Evolutionary conservation across 2,113 vertebrate species (phyloP).

Genomic region (Hiodon tergisus): DNA sequence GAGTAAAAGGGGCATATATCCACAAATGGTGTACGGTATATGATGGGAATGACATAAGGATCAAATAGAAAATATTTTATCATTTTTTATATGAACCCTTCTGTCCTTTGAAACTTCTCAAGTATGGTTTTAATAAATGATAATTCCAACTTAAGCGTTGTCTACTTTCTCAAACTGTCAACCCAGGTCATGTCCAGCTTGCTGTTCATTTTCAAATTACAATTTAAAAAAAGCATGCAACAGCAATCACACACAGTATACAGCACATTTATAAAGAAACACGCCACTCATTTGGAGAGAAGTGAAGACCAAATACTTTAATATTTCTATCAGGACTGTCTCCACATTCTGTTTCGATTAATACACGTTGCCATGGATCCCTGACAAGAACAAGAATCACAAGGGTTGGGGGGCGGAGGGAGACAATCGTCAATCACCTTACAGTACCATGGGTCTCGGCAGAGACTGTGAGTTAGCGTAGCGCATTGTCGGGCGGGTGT

Average conservation of each 20-base stretch:
- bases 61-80: background rate
- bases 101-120: background rate
- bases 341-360: conserved; percentile 24
- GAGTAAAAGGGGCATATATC: background rate
- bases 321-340: conserved; percentile 25
- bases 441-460: conserved; percentile 73
- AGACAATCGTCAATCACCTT: conserved; percentile 59
- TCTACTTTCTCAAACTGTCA: background rate
- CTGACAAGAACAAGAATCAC: conserved; percentile 70
- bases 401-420: conserved; percentile 67
- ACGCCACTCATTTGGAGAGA: background rate
- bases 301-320: conserved; percentile 28
- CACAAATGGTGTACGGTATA: background rate
- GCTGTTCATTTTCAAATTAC: background rate
- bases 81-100: background rate
- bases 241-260: background rate
- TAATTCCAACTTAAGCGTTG: background rate
- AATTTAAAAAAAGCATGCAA: background rate
- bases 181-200: background rate
- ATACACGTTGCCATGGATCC: conserved; percentile 19
- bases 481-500: conserved; percentile 46
- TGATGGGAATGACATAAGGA: background rate
- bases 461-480: conserved; percentile 69
- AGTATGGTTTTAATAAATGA: conserved; percentile 8
- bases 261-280: background rate